Evolutionary conservation across 2,888 invertebrate species (phyloP), one percentile per base, ranked within the genome.

Genomic region (Caenorhabditis sp.): DNA sequence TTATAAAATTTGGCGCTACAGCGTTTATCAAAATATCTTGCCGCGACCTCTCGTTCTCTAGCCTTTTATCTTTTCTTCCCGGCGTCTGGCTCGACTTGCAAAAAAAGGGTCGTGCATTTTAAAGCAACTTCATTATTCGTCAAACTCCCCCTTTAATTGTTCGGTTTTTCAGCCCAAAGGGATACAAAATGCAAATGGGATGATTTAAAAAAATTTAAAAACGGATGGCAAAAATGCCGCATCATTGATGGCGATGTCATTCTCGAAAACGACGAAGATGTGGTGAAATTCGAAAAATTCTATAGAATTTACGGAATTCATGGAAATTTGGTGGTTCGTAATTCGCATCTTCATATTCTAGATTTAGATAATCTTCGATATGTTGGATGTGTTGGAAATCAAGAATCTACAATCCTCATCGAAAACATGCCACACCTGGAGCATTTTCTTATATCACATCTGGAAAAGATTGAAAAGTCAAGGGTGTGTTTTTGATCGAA

Each of bases 271-370:
- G 36, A 36, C n/a, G 19, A 6, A 58, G 36, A 23, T 19, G 21
- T 58, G 19, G 31, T 19, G 36, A 58, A 36, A 58, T 36, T 58
- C 36, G 36, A 58, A 21, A 55, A 17, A 26, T 55, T 26, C 14
- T 4, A 23, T 1, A 23, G 12, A 55, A 26, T 55, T 53, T n/a
- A 53, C 8, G 23, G 2, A 36, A 58, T 58, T 58, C 4, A 58
- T 27, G 57, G 57, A 8, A 36, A n/a, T 36, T 27, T 58, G 14
- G 36, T 21, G 4, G 19, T 58, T 36, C 17, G 12, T 3, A 58
- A 58, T 36, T 4, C 36, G 27, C 12, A 10, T n/a, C 10, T 55
- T 55, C 3, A 5, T 23, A 55, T 26, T 8, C 8, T 55, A 10
- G 55, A 23, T 5, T 8, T n/a, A 17, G 23, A 17, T 26, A 4